These are phyloP conservation scores for Drosophila nikananu DNA, from an alignment of 1,140 invertebrate genomes.

Conservation along the genomic window DNA sequence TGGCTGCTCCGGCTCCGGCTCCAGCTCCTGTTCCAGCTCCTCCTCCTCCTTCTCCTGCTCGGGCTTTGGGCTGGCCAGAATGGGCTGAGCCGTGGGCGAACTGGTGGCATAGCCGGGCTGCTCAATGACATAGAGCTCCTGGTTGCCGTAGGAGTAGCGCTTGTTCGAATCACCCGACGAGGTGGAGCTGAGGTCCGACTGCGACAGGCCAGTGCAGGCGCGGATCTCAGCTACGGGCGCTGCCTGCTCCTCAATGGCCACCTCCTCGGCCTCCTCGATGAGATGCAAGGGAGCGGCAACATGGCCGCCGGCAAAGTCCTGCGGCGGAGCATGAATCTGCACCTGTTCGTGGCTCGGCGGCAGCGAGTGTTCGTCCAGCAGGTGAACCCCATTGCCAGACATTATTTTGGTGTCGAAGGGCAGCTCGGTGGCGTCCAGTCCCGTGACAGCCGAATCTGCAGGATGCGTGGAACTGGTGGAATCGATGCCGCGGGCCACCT, in stretches of 20 bases:
- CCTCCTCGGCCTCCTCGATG: constrained; percentile 78
- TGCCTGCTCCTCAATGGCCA: constrained; percentile 76
- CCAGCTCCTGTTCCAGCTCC: neutral
- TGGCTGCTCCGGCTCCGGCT: too few relatives aligned
- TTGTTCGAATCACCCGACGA: constrained; percentile 89
- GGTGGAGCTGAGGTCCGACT: constrained; percentile 91
- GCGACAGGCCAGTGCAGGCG: constrained; percentile 89
- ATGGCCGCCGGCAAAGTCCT: constrained; percentile 83
- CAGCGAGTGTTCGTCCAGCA: constrained; percentile 55
- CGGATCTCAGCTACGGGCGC: constrained; percentile 53
- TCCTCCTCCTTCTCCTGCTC: constrained; percentile 17
- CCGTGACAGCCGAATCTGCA: constrained; percentile 63
- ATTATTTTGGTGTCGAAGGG: constrained; percentile 65
- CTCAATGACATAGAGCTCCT: constrained; percentile 91
- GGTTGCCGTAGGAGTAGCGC: constrained; percentile 91
- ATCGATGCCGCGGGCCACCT: constrained; percentile 86
- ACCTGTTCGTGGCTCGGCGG: constrained; percentile 77
- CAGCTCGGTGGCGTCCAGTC: constrained; percentile 60
- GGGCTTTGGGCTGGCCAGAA: constrained; percentile 14
- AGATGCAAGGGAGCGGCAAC: constrained; percentile 68
- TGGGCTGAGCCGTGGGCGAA: constrained; percentile 57
- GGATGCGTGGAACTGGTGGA: constrained; percentile 44
- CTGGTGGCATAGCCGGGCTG: constrained; percentile 88
- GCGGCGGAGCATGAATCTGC: constrained; percentile 82
- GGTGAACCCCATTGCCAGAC: constrained; percentile 30